Conservation (phyloP, 2,113 vertebrate species). For the Guaruba guarouba region DNA sequence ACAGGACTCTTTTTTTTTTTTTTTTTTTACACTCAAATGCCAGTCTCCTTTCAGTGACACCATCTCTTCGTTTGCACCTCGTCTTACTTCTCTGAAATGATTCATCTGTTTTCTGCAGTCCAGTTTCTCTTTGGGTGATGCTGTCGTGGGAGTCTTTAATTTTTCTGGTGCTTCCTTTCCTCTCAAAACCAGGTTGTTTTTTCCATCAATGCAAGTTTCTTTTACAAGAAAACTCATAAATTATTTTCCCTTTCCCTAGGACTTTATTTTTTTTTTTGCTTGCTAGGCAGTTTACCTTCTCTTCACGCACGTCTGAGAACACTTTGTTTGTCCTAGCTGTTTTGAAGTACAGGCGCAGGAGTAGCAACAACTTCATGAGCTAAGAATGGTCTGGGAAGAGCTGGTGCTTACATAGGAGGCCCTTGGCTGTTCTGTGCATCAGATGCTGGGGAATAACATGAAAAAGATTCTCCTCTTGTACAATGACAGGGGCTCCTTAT, state of each 20-base stretch:
- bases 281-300: conserved; percentile 5
- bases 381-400: neutral
- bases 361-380: neutral
- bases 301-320: neutral
- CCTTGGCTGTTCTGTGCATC: neutral
- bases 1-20: neutral
- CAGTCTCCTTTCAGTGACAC: neutral
- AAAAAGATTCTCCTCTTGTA: neutral
- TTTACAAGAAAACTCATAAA: conserved; percentile 25
- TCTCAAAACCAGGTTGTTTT: neutral
- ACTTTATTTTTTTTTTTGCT: neutral
- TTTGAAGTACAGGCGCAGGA: conserved; percentile 34
- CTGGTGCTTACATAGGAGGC: neutral
- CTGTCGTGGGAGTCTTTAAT: neutral
- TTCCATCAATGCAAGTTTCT: neutral
- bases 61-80: neutral
- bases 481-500: neutral
- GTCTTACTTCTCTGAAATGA: neutral
- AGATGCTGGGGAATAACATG: neutral
- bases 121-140: neutral
- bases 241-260: conserved; percentile 1
- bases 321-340: conserved; percentile 8
- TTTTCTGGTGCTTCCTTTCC: neutral
- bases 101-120: conserved; percentile 3
- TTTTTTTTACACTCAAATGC: neutral